These are phyloP conservation scores for Hippoglossus stenolepis DNA, from an alignment of 2,113 vertebrate species.

Conservation along the genomic window DNA sequence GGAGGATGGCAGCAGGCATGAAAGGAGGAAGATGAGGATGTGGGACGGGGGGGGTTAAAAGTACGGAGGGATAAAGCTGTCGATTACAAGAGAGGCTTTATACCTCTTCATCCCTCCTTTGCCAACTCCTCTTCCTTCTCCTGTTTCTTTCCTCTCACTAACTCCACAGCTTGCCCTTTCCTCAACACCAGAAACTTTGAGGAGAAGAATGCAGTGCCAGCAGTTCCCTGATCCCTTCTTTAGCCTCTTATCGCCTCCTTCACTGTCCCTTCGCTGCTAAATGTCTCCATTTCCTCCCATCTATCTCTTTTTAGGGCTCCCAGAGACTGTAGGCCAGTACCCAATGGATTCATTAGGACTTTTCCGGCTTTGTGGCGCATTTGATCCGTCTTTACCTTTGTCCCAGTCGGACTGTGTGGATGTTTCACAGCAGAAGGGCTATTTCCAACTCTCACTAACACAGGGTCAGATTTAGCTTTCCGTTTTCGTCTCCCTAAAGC, in stretches of 20 bases:
- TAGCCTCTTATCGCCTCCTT: slow-evolving; percentile 55
- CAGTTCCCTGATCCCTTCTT: slow-evolving; percentile 60
- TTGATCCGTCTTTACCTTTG: slow-evolving; percentile 49
- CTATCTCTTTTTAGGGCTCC: slow-evolving; percentile 43
- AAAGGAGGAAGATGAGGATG: slow-evolving; percentile 45
- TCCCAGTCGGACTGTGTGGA: slow-evolving; percentile 23
- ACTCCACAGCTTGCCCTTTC: slow-evolving; percentile 14
- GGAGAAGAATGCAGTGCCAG: slow-evolving; percentile 44
- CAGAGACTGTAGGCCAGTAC: slow-evolving; percentile 24
- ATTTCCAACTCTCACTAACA: slow-evolving; percentile 16
- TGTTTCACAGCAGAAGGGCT: slow-evolving; percentile 28
- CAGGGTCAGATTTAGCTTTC: slow-evolving; percentile 7
- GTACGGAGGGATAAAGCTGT: slow-evolving; percentile 5
- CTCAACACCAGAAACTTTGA: slow-evolving; percentile 45
- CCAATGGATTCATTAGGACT: slow-evolving; percentile 64
- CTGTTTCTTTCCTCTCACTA: slow-evolving; percentile 12
- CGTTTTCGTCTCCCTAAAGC: slow-evolving; percentile 1
- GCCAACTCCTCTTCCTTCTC: background rate
- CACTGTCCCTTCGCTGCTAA: slow-evolving; percentile 30
- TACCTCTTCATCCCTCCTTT: slow-evolving; percentile 13
- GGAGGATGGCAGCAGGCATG: slow-evolving; percentile 37
- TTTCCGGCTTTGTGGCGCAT: slow-evolving; percentile 25
- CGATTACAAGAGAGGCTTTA: slow-evolving; percentile 14
- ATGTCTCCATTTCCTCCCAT: slow-evolving; percentile 34
- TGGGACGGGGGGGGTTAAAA: slow-evolving; percentile 47